A percentile compares a stretch with the other conserved stretches of the same genome.
Conservation (phyloP, 2,113 vertebrate species). For the Larimichthys crocea region DNA sequence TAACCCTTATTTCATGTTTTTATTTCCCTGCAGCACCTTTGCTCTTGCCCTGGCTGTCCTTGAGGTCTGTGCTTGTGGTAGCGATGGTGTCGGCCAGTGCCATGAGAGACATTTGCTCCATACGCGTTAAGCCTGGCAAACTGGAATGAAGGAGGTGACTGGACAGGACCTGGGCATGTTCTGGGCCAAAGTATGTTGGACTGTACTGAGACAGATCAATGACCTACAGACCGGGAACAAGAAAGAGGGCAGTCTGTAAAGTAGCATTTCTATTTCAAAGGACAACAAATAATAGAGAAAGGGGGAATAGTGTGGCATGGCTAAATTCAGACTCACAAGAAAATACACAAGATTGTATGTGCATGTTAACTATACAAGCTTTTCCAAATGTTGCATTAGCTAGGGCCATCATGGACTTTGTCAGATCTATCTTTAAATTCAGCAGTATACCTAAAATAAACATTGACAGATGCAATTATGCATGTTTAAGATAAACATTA, state of each 20-base stretch:
- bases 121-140: conserved; percentile 93
- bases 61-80: conserved; percentile 95
- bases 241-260: not conserved
- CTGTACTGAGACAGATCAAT: conserved; percentile 95
- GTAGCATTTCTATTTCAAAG: conserved; percentile 12
- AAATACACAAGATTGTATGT: not conserved
- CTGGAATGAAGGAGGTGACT: conserved; percentile 95
- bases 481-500: not conserved
- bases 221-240: conserved; percentile 58
- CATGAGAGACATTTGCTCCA: conserved; percentile 99
- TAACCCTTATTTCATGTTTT: not conserved
- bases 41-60: conserved; percentile 91
- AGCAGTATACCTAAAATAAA: conserved; percentile 9
- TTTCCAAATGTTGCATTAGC: not conserved
- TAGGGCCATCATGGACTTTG: not conserved
- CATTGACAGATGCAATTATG: not conserved
- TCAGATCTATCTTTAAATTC: not conserved
- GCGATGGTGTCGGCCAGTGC: conserved; percentile 96
- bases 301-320: not conserved
- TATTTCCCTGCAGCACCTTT: conserved; percentile 84
- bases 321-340: not conserved
- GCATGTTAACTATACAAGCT: not conserved
- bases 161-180: conserved; percentile 95
- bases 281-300: conserved; percentile 3
- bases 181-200: conserved; percentile 94